Evolutionary conservation across 2,113 vertebrate species (phyloP).

Genomic region (Atherinomorus stipes): DNA sequence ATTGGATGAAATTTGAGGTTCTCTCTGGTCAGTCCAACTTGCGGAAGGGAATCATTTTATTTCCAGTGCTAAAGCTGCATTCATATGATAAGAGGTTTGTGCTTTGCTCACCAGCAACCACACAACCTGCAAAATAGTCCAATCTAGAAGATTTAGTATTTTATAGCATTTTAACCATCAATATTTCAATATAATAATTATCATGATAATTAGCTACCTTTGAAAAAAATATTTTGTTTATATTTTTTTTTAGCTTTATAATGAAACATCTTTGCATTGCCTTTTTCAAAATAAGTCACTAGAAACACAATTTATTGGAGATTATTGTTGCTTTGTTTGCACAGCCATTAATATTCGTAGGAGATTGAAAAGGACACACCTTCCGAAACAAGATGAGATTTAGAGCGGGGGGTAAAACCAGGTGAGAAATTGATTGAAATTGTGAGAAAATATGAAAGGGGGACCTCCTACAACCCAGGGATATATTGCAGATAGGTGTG

Average conservation of each 20-base stretch:
- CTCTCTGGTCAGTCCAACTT: too few relatives aligned
- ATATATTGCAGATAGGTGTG: slow-evolving; percentile 1
- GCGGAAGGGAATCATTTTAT: too few relatives aligned
- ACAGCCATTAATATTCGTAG: slow-evolving; percentile 40
- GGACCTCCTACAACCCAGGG: neutral
- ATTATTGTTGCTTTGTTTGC: neutral
- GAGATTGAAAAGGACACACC: slow-evolving; percentile 35
- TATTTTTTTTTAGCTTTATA: neutral
- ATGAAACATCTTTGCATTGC: slow-evolving; percentile 10
- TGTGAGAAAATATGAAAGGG: slow-evolving; percentile 3
- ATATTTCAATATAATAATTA: too few relatives aligned
- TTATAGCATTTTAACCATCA: too few relatives aligned
- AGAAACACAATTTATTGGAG: neutral
- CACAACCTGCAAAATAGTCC: too few relatives aligned
- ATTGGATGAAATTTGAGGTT: too few relatives aligned
- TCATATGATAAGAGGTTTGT: too few relatives aligned
- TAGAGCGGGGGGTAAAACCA: neutral
- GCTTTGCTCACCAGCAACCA: too few relatives aligned
- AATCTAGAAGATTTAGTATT: too few relatives aligned
- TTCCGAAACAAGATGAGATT: slow-evolving; percentile 30
- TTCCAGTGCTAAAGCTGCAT: too few relatives aligned
- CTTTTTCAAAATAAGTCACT: neutral
- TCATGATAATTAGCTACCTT: too few relatives aligned
- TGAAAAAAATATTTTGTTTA: too few relatives aligned
- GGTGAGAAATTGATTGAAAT: slow-evolving; percentile 21